These are phyloP conservation scores for Oxystoma pomonae DNA, from an alignment of 2,888 invertebrate species.

Conservation along the genomic window DNA sequence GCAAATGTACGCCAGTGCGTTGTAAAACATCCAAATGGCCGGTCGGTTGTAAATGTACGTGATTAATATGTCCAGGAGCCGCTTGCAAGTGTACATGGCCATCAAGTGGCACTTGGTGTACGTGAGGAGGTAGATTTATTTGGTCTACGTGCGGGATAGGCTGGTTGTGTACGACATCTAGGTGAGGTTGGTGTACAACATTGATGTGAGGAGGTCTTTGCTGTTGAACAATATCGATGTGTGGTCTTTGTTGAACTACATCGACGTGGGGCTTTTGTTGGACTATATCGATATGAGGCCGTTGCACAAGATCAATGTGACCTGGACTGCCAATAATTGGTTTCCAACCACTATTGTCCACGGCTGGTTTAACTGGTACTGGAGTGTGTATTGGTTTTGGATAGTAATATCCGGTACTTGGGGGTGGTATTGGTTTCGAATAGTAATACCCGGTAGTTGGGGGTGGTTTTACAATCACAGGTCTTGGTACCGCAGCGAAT, in stretches of 20 bases:
- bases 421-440: conserved; percentile 14
- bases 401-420: not conserved
- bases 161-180: conserved; percentile 23
- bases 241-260: not conserved
- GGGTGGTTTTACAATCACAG: conserved; percentile 28
- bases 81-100: not conserved
- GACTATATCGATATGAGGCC: not conserved
- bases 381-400: conserved; percentile 5
- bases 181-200: not conserved
- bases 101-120: not conserved
- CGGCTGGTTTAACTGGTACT: conserved; percentile 14
- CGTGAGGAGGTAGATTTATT: conserved; percentile 14
- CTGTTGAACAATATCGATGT: not conserved
- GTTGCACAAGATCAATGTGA: too few relatives aligned
- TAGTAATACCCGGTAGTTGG: conserved; percentile 27
- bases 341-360: conserved; percentile 1
- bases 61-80: conserved; percentile 12
- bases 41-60: conserved; percentile 15
- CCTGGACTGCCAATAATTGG: not conserved
- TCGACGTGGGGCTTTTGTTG: not conserved
- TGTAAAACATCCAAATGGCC: conserved; percentile 15
- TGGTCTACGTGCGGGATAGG: conserved; percentile 30
- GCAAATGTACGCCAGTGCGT: conserved; percentile 15
- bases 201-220: not conserved
- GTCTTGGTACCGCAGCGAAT: conserved; percentile 36